These are phyloP conservation scores for Crocodylus rhombifer DNA, from an alignment of 2,797 vertebrate genomes.

Conservation along the genomic window DNA sequence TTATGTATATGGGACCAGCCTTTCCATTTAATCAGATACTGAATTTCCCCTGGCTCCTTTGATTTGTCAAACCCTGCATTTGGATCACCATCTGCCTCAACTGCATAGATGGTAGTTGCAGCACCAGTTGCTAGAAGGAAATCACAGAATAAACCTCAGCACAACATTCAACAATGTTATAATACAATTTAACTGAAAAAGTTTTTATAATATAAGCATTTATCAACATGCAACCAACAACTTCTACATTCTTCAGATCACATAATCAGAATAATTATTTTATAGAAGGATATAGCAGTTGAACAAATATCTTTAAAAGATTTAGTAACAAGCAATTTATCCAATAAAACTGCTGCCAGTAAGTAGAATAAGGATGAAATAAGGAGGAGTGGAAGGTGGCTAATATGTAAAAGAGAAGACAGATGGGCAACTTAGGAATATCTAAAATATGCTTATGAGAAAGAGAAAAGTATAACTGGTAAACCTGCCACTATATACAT, in stretches of 20 bases:
- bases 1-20: conserved; percentile 99
- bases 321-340: not conserved
- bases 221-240: not conserved
- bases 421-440: not conserved
- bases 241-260: not conserved
- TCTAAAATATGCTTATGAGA: not conserved
- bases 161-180: no score
- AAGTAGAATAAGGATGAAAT: not conserved
- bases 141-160: not conserved
- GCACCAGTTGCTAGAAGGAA: conserved; percentile 90
- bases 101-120: conserved; percentile 94
- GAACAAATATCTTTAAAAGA: not conserved
- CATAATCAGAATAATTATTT: no score
- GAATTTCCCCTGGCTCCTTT: conserved; percentile 90
- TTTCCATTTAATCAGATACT: conserved; percentile 99
- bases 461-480: not conserved
- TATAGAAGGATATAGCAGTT: not conserved
- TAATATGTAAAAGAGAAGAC: not conserved
- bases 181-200: not conserved
- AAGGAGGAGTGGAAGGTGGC: not conserved
- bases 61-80: conserved; percentile 89
- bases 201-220: not conserved
- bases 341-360: not conserved
- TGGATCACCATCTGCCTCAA: conserved; percentile 97
- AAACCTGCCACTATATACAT: not conserved